phyloP scores from a whole-genome alignment of 2,113 vertebrate species.

The Nipponia nippon region DNA sequence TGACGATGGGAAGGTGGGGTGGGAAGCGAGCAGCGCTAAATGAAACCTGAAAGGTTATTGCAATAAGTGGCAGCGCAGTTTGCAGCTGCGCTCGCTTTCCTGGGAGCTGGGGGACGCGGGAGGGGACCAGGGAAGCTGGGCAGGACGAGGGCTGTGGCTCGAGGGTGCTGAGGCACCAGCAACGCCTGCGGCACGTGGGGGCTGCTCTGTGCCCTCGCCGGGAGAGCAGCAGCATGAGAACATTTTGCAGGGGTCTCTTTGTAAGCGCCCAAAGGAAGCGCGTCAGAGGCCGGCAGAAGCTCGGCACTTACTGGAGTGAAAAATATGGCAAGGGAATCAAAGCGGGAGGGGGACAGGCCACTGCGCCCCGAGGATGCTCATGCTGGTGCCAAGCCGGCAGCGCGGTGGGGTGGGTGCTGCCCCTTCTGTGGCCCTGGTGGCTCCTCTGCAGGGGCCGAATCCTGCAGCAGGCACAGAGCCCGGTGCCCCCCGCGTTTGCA shows the following conservation, averaged over 20 bases:
- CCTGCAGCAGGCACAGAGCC: fast-evolving
- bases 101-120: not conserved
- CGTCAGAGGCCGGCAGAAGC: not conserved
- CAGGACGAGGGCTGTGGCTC: not conserved
- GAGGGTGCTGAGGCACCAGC: not conserved
- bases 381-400: not conserved
- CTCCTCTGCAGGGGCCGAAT: not conserved
- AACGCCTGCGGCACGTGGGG: not conserved
- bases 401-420: not conserved
- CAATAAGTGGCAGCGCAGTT: not conserved
- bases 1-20: conserved; percentile 9
- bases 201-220: not conserved
- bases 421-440: fast-evolving
- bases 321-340: not conserved
- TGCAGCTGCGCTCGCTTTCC: conserved; percentile 1
- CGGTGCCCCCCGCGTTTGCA: fast-evolving
- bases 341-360: not conserved
- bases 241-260: not conserved
- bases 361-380: not conserved
- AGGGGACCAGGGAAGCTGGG: not conserved
- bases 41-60: conserved; percentile 63
- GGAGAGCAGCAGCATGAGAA: not conserved
- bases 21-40: conserved; percentile 3
- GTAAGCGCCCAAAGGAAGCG: not conserved
- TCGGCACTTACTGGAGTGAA: not conserved